A percentile compares a stretch with the other conserved stretches of the same genome.
These are phyloP conservation scores for Aporrectodea caliginosa DNA, from an alignment of 1,140 invertebrate genomes.

Conservation along the genomic window DNA sequence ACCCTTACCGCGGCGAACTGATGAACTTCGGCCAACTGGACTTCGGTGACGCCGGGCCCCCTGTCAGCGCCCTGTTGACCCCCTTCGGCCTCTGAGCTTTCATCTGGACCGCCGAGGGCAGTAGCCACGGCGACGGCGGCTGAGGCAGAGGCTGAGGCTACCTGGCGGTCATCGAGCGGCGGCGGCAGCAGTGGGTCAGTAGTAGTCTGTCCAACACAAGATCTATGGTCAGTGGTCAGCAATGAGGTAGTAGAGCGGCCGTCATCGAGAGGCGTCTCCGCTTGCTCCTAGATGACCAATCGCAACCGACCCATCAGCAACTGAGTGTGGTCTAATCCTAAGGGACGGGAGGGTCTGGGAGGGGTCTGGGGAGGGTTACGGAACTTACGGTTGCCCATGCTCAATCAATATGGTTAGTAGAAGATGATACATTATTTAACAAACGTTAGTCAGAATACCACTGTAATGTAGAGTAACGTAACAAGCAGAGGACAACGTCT, in stretches of 20 bases:
- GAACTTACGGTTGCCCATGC: neutral
- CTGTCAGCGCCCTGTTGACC: no score
- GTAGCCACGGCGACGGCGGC: neutral
- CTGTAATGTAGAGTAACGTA: neutral
- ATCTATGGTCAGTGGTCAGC: neutral
- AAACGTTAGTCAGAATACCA: no score
- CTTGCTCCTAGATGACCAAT: neutral
- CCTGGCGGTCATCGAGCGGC: no score
- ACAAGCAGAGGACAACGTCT: neutral
- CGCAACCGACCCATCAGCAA: neutral
- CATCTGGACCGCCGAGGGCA: neutral
- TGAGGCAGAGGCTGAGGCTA: no score
- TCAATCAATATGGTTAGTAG: neutral
- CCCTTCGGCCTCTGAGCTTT: neutral
- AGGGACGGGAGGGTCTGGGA: neutral
- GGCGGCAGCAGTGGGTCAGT: neutral
- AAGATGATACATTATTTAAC: neutral
- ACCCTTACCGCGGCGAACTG: neutral
- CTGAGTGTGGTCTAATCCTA: neutral
- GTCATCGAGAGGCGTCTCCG: neutral
- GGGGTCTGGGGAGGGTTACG: neutral
- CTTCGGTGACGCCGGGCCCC: neutral
- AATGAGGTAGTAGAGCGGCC: neutral
- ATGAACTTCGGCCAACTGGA: neutral
- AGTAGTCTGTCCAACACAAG: neutral